Conservation (phyloP, 2,888 invertebrate genomes). For the Tethea ocularis region DNA sequence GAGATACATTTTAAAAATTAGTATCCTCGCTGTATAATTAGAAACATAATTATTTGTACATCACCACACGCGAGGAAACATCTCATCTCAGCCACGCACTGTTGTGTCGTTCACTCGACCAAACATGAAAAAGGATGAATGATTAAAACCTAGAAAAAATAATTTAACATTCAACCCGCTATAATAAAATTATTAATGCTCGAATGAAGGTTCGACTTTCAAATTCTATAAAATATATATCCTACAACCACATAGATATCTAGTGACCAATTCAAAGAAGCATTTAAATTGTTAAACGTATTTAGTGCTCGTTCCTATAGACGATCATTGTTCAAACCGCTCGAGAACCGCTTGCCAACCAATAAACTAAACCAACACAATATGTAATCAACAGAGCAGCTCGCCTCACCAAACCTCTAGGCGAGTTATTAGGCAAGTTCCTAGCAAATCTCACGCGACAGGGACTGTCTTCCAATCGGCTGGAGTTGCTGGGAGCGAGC, state of each 20-base stretch:
- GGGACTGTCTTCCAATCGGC: constrained; percentile 55
- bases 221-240: no score
- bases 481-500: constrained; percentile 66
- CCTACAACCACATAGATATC: no score
- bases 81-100: constrained; percentile 8
- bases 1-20: no score
- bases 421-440: constrained; percentile 61
- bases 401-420: constrained; percentile 66
- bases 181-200: background rate
- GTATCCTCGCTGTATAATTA: no score
- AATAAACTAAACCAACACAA: background rate
- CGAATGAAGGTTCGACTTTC: no score
- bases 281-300: no score
- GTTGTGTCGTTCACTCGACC: background rate
- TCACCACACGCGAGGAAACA: constrained; percentile 20
- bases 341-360: background rate
- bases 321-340: background rate
- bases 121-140: constrained; percentile 24
- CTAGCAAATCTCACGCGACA: constrained; percentile 57
- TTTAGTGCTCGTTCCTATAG: background rate
- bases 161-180: background rate
- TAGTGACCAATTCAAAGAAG: no score
- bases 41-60: no score
- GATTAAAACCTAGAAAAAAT: background rate
- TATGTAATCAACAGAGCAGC: constrained; percentile 56